Base-by-base conservation (phyloP, 2,888 invertebrate species). In the Lissonota sp. region DNA sequence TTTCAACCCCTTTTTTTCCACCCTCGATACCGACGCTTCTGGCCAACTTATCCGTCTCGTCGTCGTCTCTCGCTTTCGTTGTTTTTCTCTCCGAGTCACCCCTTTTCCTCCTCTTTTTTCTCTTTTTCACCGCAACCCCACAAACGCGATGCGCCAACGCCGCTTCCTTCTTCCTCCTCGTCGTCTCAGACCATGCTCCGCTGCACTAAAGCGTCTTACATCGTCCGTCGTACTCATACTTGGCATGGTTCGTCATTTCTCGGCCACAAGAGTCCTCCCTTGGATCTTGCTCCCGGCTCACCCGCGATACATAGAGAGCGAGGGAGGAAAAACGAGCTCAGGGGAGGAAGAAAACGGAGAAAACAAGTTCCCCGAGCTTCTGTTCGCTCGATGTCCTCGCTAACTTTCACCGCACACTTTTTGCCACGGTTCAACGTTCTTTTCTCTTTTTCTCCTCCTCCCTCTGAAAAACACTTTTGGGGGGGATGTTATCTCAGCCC, bases 241-340 rank as follows among this genome's bases (percentile, higher is more conserved):
- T 75, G 60, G 70, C 80, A 82, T 84, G 80, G 73, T 80, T 80
- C 83, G 83, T 84, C 82, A 84, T 84, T 82, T 84, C 64, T 75
- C 63, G 64, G 62, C 10, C 26, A 16, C 57, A 55, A 53, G 73
- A 44, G 55, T 49, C 10, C 62, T 57, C 58, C 40, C 46, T 51
- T 60, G 26, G 26, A 26, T 26, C 26, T 26, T 3, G 26, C 26
- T 26, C 1, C 26, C 26, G 26, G 1, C 26, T 26, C 26, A 1
- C 26, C 26, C 26, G 26, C 26, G 26, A 26, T 1, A 26, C 44
- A 42, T 16, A 58, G 14, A 44, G 55, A 49, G 37, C n/a, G 12
- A 75, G 26, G 26, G 14, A 42, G 4, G 7, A 39, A 44, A 57
- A 37, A 1, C n/a, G 60, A 49, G 10, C 16, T 51, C 10, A 55